Conservation (phyloP, 2,797 vertebrate species). For the Sphenodon punctatus region DNA sequence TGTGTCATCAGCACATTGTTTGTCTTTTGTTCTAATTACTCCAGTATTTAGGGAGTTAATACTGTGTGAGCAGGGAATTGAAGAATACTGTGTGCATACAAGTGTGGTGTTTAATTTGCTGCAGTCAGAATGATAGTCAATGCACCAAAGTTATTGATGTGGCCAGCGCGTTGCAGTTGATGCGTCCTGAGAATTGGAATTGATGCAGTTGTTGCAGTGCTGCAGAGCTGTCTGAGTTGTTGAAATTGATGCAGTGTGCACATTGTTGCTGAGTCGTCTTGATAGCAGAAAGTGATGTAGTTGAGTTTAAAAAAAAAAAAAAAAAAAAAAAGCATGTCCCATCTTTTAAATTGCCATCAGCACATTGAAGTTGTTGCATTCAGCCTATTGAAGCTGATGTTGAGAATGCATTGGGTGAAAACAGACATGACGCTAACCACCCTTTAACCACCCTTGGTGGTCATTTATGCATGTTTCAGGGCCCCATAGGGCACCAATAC, state of each 20-base stretch:
- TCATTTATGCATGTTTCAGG: too few relatives aligned
- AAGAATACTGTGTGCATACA: neutral
- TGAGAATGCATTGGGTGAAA: neutral
- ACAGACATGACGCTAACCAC: too few relatives aligned
- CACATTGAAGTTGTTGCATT: neutral
- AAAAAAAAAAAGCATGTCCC: neutral
- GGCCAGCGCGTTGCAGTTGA: neutral
- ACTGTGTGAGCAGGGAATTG: neutral
- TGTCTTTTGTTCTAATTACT: conserved; percentile 31
- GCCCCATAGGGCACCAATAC: too few relatives aligned
- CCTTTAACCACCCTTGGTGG: too few relatives aligned
- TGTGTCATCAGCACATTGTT: neutral
- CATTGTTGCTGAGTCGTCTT: neutral
- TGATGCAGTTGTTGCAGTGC: conserved; percentile 5
- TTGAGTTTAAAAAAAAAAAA: neutral
- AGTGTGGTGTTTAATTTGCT: conserved; percentile 18
- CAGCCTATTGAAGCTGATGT: neutral
- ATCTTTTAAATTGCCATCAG: neutral
- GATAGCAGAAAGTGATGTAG: neutral
- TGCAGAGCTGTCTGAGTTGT: neutral
- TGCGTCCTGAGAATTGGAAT: neutral
- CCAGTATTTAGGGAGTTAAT: conserved; percentile 31
- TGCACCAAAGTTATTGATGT: neutral
- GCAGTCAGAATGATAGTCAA: neutral
- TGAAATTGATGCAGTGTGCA: neutral